These are phyloP conservation scores for Nemopilema nomurai DNA, from an alignment of 30 jellyfish, hydroid and myxozoan genomes.

Conservation along the genomic window DNA sequence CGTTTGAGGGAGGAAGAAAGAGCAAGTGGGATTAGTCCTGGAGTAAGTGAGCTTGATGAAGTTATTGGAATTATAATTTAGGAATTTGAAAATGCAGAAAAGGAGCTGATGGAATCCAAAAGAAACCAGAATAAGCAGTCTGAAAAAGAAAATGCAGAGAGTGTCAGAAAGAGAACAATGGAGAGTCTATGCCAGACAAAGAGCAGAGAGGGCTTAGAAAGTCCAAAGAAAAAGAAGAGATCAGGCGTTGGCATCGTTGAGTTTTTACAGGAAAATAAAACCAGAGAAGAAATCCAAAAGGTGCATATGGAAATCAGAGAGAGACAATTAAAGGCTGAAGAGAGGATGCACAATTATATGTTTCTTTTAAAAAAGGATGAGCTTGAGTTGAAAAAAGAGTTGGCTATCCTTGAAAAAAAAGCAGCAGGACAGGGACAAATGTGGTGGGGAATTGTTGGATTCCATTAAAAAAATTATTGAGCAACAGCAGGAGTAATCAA, in stretches of 20 bases:
- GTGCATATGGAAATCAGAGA: not conserved
- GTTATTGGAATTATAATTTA: not conserved
- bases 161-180: conserved; percentile 2
- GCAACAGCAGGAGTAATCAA: not conserved
- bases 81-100: not conserved
- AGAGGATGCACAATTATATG: not conserved
- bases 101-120: not conserved
- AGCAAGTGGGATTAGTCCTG: conserved; percentile 21
- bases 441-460: conserved; percentile 7
- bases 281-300: conserved; percentile 11
- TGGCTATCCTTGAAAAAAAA: not conserved
- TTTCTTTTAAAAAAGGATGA: conserved; percentile 7
- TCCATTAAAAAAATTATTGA: not conserved
- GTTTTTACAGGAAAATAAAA: not conserved
- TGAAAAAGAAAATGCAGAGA: conserved; percentile 2
- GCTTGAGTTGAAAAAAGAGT: conserved; percentile 21
- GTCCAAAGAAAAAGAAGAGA: not conserved
- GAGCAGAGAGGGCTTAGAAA: conserved; percentile 9
- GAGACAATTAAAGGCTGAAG: conserved; percentile 29
- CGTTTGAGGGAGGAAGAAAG: conserved; percentile 13
- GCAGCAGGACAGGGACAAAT: conserved; percentile 9
- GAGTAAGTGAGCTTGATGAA: not conserved
- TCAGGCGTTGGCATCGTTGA: conserved; percentile 1
- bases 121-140: not conserved
- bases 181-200: conserved; percentile 1